Evolutionary conservation across 1,140 invertebrate species (phyloP), one percentile per base, ranked within the genome.

Genomic region (Maniola jurtina): DNA sequence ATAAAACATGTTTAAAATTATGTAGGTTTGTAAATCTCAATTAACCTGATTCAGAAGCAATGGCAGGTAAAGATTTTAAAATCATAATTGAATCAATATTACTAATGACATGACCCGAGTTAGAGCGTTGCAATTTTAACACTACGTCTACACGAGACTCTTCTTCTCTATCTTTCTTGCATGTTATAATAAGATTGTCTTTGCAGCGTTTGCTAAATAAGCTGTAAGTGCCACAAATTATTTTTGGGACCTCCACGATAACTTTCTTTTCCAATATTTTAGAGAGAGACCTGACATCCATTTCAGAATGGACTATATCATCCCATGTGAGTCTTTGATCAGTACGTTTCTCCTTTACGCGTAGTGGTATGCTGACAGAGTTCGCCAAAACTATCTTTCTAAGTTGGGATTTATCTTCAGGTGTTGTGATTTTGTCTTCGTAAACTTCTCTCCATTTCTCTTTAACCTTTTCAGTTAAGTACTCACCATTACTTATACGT

Each of bases 401-500:
- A 25, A 25, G 25, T 25, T 25, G 25, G 25, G 25, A 4, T 25
- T 25, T 61, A 42, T 64, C 65, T 34, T 34, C 52, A 25, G 73
- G 38, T 50, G 64, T 56, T 7, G 66, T 40, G 11, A 58, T 61
- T 14, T 68, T 38, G 40, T 62, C 38, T 8, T 69, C 55, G 10
- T 71, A 69, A 1, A 75, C 73, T 71, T 84, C 77, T 40, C 55
- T 79, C 88, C 88, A 89, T 66, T 87, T 89, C 45, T 86, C 75
- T 66, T 82, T 89, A 13, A 79, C 86, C 73, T 64, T 84, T 0
- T 88, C 84, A n/a, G 86, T 88, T 61, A 90, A 80, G 63, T 87
- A 90, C 66, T 90, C 88, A 6, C 88, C 88, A 47, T 90, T 88
- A 62, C 87, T 88, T 10, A 90, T 89, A 15, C 86, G 85, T 59